These are phyloP conservation scores for Sycophila texana DNA, from an alignment of 2,888 invertebrate genomes.

Conservation along the genomic window DNA sequence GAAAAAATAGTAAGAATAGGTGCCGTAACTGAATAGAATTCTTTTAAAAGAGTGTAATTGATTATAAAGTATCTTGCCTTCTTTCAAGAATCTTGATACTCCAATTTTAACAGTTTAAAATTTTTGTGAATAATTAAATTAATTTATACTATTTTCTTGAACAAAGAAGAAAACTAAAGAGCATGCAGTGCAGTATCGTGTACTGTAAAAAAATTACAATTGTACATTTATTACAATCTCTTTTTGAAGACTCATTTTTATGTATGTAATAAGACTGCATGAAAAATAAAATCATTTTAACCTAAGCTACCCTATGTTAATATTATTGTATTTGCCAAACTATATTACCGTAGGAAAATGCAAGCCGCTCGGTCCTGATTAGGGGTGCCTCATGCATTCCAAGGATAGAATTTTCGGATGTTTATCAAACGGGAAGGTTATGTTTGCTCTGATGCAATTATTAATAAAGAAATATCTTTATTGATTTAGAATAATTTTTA, in stretches of 20 bases:
- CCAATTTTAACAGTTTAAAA: conserved; percentile 2
- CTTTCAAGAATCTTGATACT: not conserved
- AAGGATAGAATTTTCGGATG: not conserved
- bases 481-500: conserved; percentile 3
- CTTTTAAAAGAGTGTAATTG: not conserved
- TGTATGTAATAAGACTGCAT: conserved; percentile 32
- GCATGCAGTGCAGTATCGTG: not conserved
- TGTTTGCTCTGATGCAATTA: not conserved
- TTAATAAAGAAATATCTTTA: not conserved
- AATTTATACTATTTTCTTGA: not conserved
- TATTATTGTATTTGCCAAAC: conserved; percentile 46
- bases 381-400: too few species aligned
- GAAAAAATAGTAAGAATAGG: conserved; percentile 22
- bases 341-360: conserved; percentile 61
- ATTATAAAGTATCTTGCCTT: not conserved
- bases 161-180: not conserved
- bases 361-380: too few species aligned
- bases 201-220: not conserved
- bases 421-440: not conserved
- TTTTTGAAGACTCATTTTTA: conserved; percentile 33
- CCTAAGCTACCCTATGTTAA: conserved; percentile 7
- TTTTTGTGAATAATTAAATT: conserved; percentile 8
- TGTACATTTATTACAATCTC: conserved; percentile 28
- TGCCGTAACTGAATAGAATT: not conserved
- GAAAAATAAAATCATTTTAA: conserved; percentile 30